These are phyloP conservation scores for Cydia splendana DNA, from an alignment of 1,140 invertebrate genomes.

Conservation along the genomic window DNA sequence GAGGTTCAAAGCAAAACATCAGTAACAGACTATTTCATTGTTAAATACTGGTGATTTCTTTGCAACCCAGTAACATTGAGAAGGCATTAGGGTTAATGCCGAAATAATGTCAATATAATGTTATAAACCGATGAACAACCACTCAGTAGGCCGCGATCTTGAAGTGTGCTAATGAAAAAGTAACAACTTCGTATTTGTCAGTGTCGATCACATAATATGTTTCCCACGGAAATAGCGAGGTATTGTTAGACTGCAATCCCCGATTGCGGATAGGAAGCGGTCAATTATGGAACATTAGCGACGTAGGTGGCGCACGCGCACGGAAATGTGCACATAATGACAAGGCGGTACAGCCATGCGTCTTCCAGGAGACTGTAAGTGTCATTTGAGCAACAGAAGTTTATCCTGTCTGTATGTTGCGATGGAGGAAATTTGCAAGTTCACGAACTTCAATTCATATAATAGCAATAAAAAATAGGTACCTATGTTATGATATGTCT, in stretches of 20 bases:
- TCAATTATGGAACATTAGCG: slow-evolving; percentile 50
- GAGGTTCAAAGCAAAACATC: background rate
- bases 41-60: background rate
- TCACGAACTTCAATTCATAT: background rate
- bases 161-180: slow-evolving; percentile 32
- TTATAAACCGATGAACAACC: background rate
- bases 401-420: background rate
- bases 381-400: slow-evolving; percentile 3
- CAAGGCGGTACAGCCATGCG: slow-evolving; percentile 35
- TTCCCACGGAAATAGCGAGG: slow-evolving; percentile 58
- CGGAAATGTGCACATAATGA: slow-evolving; percentile 61
- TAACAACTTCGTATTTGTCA: slow-evolving; percentile 22
- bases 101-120: slow-evolving; percentile 27
- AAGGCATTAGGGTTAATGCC: slow-evolving; percentile 11
- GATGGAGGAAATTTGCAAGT: background rate
- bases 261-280: slow-evolving; percentile 54
- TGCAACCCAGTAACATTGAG: background rate
- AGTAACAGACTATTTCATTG: background rate
- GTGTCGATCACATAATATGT: slow-evolving; percentile 40
- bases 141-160: slow-evolving; percentile 23
- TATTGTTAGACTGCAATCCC: slow-evolving; percentile 47
- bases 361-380: slow-evolving; percentile 19
- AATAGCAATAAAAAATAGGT: background rate
- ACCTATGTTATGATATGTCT: too few species aligned
- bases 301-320: slow-evolving; percentile 38